These are phyloP conservation scores for Hyles vespertilio DNA, from an alignment of 1,140 invertebrate species.

Conservation along the genomic window DNA sequence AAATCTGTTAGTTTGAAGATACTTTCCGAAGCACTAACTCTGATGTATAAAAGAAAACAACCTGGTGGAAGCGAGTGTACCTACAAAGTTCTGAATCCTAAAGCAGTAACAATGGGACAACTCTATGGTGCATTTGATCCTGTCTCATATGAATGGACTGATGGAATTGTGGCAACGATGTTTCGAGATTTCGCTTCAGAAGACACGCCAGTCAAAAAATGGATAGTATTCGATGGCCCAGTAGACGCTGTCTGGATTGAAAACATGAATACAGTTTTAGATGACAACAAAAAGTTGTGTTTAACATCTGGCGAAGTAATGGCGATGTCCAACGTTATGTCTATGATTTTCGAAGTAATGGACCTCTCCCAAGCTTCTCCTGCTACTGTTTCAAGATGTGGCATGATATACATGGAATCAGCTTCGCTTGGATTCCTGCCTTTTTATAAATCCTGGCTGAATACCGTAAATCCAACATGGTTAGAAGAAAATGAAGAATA, in stretches of 20 bases:
- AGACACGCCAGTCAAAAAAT: conserved; percentile 84
- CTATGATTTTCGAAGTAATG: conserved; percentile 96
- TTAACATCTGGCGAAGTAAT: conserved; percentile 93
- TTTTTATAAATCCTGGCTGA: conserved; percentile 87
- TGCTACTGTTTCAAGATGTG: conserved; percentile 94
- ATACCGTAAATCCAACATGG: conserved; percentile 80
- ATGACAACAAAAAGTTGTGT: conserved; percentile 96
- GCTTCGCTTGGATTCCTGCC: conserved; percentile 82
- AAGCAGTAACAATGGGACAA: conserved; percentile 93
- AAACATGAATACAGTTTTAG: conserved; percentile 95
- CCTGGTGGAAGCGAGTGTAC: conserved; percentile 78
- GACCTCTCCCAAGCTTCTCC: conserved; percentile 91
- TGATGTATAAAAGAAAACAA: conserved; percentile 78
- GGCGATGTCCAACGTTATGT: conserved; percentile 89
- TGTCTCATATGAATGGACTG: conserved; percentile 93
- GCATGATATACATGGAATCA: conserved; percentile 96
- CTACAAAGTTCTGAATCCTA: conserved; percentile 92
- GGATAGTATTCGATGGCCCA: conserved; percentile 93
- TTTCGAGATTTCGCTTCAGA: conserved; percentile 83
- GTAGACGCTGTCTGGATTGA: conserved; percentile 97
- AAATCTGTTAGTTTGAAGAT: conserved; percentile 86
- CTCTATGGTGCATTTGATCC: conserved; percentile 94
- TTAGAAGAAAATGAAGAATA: conserved; percentile 78
- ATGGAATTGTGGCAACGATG: conserved; percentile 87
- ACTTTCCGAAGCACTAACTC: conserved; percentile 83